phyloP scores from a whole-genome alignment of 2,888 invertebrate species.

The Falcaria lacertinaria region DNA sequence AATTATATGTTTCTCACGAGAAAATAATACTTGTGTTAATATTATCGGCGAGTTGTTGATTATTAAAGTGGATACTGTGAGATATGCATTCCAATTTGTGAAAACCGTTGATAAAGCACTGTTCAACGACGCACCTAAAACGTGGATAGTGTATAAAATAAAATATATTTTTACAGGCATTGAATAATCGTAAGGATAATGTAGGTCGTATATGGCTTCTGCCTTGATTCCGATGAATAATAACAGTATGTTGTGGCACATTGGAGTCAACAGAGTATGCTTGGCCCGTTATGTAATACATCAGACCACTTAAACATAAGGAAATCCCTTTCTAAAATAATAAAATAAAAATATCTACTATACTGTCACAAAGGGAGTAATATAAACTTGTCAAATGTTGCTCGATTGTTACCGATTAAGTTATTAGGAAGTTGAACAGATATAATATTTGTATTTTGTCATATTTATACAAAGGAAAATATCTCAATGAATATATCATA shows the following conservation, averaged over 20 bases:
- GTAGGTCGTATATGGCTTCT: conserved; percentile 35
- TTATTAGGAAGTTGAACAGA: conserved; percentile 65
- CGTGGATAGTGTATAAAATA: conserved; percentile 50
- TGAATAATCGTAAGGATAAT: conserved; percentile 41
- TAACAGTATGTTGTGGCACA: conserved; percentile 15
- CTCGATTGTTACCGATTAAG: conserved; percentile 75
- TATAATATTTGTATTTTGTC: conserved; percentile 74
- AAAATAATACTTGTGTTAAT: conserved; percentile 53
- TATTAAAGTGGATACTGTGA: conserved; percentile 63
- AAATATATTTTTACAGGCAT: conserved; percentile 63
- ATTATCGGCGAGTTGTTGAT: conserved; percentile 56
- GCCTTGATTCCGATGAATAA: conserved; percentile 24
- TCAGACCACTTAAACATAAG: conserved; percentile 53
- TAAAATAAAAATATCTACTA: conserved; percentile 46
- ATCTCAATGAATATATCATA: conserved; percentile 75
- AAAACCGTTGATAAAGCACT: conserved; percentile 63
- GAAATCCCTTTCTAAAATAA: conserved; percentile 47
- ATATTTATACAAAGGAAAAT: conserved; percentile 76
- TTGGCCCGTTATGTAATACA: conserved; percentile 44
- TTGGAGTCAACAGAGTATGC: conserved; percentile 23
- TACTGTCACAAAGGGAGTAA: conserved; percentile 73
- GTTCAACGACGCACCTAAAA: conserved; percentile 68
- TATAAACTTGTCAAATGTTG: conserved; percentile 58
- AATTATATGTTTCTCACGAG: conserved; percentile 50
- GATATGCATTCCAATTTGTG: conserved; percentile 74